These are phyloP conservation scores for Cetoscarus ocellatus DNA, from an alignment of 2,797 vertebrate species.

Conservation along the genomic window DNA sequence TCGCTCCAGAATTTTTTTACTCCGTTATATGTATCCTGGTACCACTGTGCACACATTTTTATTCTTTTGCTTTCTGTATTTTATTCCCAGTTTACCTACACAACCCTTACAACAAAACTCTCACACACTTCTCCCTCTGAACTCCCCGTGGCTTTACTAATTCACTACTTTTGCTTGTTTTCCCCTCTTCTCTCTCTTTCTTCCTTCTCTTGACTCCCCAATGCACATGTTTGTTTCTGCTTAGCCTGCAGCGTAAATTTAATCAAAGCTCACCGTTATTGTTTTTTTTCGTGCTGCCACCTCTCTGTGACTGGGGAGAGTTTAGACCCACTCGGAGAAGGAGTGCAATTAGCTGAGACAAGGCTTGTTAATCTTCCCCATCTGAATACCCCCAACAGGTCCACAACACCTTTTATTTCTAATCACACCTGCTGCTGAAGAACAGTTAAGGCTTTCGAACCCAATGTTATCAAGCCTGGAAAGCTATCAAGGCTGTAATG, in stretches of 20 bases:
- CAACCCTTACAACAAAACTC: constrained; percentile 23
- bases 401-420: constrained; percentile 66
- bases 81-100: constrained; percentile 19
- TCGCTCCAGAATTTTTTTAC: not conserved
- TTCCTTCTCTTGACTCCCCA: constrained; percentile 46
- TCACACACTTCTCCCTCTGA: not conserved
- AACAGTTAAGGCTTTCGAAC: constrained; percentile 40
- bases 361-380: constrained; percentile 75
- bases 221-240: constrained; percentile 61
- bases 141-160: constrained; percentile 31
- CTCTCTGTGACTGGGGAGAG: constrained; percentile 52
- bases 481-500: constrained; percentile 22
- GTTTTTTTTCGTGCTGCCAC: constrained; percentile 35
- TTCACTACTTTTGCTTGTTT: constrained; percentile 40
- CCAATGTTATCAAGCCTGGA: constrained; percentile 23
- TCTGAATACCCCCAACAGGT: constrained; percentile 67
- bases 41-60: constrained; percentile 1
- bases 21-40: not conserved
- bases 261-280: constrained; percentile 67
- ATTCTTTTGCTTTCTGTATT: constrained; percentile 10
- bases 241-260: constrained; percentile 74
- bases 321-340: constrained; percentile 58
- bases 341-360: constrained; percentile 74
- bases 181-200: not conserved
- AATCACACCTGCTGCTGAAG: constrained; percentile 62